phyloP scores from a whole-genome alignment of 2,797 vertebrate genomes.

The Smutsia gigantea region DNA sequence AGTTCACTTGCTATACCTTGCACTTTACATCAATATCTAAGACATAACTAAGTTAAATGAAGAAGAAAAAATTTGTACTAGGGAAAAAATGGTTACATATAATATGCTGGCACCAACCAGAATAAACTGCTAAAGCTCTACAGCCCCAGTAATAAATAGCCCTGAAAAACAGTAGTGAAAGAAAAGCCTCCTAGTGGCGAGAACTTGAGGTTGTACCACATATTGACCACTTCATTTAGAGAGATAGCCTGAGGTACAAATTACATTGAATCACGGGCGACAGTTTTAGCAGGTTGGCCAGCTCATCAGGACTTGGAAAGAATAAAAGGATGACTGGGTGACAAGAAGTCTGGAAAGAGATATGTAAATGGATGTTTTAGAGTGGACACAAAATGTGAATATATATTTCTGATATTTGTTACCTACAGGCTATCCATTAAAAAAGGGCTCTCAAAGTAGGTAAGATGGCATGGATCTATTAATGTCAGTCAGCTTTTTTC shows the following conservation, averaged over 20 bases:
- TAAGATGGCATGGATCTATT: not conserved
- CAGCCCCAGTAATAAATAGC: not conserved
- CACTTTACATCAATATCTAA: not conserved
- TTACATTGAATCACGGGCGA: not conserved
- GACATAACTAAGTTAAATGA: not conserved
- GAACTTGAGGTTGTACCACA: not conserved
- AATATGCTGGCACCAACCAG: not conserved
- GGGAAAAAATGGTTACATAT: not conserved
- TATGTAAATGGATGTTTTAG: conserved; percentile 41
- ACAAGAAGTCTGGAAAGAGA: not conserved
- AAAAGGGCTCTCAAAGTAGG: not conserved
- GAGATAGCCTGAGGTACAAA: not conserved
- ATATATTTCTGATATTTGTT: not conserved
- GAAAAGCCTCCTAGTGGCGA: not conserved
- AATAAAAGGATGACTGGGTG: conserved; percentile 10
- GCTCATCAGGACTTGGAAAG: conserved; percentile 5
- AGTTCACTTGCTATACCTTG: not conserved
- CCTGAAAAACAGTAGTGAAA: conserved; percentile 12
- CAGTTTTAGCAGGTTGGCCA: not conserved
- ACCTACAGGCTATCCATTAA: not conserved
- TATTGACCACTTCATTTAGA: conserved; percentile 17
- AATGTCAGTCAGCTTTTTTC: not conserved
- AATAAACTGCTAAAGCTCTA: not conserved
- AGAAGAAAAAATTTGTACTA: not conserved
- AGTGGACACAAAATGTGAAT: not conserved